Base-by-base conservation (phyloP, 2,888 invertebrate species). In the Mongoloraphidia duomilia region DNA sequence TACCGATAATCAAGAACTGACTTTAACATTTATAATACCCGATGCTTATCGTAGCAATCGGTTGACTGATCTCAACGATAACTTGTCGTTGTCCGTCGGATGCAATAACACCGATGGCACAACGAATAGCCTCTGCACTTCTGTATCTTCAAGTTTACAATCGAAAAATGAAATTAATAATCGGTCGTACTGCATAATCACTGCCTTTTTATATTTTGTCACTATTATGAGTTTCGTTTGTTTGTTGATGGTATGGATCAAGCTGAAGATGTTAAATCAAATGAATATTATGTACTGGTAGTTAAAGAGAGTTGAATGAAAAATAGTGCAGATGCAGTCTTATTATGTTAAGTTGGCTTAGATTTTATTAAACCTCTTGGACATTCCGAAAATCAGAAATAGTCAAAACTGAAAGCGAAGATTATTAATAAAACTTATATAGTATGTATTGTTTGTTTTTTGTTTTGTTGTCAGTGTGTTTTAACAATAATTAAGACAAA, bases 251-350 rank as follows among this genome's bases (percentile, higher is more conserved):
- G 51, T 67, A 51, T 69, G 67, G 67, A 64, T 68, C 49, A 66
- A 65, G 53, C 66, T 67, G 52, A 61, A 63, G 52, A 62, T 67
- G 63, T 61, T 64, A 54, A 58, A 65, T 55, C 66, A 64, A 47
- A 63, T 67, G 60, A 66, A 67, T 55, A 61, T 66, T 51, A 61
- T 69, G 60, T 64, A 68, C 52, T 66, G 65, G 67, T 69, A 68
- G 67, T 68, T 61, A 41, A 37, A 43, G 34, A 9, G 39, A 46
- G 49, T 34, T 40, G 11, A 43, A 33, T 26, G 33, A 43, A 11
- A 43, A 42, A 17, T 34, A 11, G 36, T 37, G 12, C 13, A 44
- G 26, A 26, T 6, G 26, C 26, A 26, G 26, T 26, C 26, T 26
- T 26, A 26, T 26, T 6, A 26, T 26, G 26, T 26, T 26, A 26